phyloP scores from a whole-genome alignment of 2,888 invertebrate genomes.

The Sclerodermus sp. region DNA sequence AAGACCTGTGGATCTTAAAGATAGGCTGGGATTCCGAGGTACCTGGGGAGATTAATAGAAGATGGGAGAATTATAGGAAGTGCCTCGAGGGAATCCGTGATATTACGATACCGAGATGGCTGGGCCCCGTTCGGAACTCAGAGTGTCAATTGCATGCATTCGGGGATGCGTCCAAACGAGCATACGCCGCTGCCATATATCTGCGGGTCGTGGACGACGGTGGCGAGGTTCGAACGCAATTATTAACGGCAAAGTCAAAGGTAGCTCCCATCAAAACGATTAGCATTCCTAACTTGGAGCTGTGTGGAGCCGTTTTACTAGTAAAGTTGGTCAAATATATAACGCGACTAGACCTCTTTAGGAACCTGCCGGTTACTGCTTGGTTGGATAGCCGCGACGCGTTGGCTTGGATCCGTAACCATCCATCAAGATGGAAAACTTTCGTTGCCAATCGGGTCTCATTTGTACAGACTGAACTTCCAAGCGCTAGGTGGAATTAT shows the following conservation, averaged over 20 bases:
- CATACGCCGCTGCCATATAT: too few species aligned
- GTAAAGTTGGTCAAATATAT: neutral
- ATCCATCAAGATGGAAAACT: constrained; percentile 1
- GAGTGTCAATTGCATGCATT: too few species aligned
- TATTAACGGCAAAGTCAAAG: too few species aligned
- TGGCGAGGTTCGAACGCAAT: too few species aligned
- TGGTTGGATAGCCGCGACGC: constrained; percentile 1
- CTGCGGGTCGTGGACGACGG: too few species aligned
- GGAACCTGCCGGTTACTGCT: neutral
- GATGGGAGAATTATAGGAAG: too few species aligned
- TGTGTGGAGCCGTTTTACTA: neutral
- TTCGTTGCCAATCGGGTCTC: constrained; percentile 5
- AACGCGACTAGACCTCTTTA: neutral
- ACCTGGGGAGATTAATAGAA: neutral
- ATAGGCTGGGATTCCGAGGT: neutral
- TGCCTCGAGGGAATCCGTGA: too few species aligned
- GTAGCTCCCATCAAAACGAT: constrained; percentile 1
- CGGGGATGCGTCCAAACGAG: too few species aligned
- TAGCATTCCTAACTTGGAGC: neutral
- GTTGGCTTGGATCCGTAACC: neutral
- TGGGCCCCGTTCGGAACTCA: too few species aligned
- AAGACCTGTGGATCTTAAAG: neutral
- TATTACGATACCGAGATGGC: too few species aligned
- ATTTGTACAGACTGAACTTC: neutral
- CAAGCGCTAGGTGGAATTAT: neutral